phyloP scores from a whole-genome alignment of 1,140 invertebrate genomes.

The Saxidomus purpurata region DNA sequence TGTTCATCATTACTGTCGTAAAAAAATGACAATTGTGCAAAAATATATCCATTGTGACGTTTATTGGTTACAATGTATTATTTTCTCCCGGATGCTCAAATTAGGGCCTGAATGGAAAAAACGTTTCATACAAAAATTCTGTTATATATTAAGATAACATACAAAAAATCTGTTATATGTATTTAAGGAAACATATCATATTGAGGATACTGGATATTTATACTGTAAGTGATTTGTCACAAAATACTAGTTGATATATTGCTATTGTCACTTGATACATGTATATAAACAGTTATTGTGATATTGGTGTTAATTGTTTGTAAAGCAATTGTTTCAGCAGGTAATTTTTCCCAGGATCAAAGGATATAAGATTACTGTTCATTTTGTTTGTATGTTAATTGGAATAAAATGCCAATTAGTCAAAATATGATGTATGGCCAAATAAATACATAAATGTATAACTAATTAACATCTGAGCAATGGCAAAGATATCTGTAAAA shows the following conservation, averaged over 20 bases:
- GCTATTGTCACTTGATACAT: neutral
- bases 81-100: neutral
- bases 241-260: neutral
- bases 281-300: neutral
- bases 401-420: neutral
- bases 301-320: neutral
- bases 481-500: no score
- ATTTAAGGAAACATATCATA: neutral
- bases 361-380: neutral
- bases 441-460: no score
- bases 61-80: neutral
- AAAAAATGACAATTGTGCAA: no score
- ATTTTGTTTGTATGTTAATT: neutral
- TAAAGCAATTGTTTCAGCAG: neutral
- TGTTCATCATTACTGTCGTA: no score
- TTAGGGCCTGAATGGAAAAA: neutral
- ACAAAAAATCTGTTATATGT: neutral
- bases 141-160: neutral
- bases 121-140: neutral
- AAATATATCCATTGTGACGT: neutral
- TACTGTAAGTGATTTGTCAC: conserved; percentile 6
- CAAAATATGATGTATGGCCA: neutral
- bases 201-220: neutral
- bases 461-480: no score
- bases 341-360: neutral